A percentile compares a stretch with the other conserved stretches of the same genome.
Evolutionary conservation across 2,888 invertebrate species (phyloP).

Genomic region (Tetragonula carbonaria): DNA sequence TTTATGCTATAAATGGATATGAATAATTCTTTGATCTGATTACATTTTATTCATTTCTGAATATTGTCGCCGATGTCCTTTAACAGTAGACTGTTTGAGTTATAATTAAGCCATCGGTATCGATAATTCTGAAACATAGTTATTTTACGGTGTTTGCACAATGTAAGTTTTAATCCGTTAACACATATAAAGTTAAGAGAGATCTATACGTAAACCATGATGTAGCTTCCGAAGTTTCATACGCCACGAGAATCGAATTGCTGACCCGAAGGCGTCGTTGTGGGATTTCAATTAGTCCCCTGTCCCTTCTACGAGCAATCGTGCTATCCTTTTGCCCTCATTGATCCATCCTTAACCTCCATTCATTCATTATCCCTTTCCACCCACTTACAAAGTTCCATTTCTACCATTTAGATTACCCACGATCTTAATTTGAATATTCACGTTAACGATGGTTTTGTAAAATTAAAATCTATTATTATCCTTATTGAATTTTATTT

Average conservation of each 20-base stretch:
- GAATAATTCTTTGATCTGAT: background rate
- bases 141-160: conserved; percentile 58
- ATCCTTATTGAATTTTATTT: background rate
- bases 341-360: conserved; percentile 74
- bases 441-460: conserved; percentile 16
- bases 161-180: conserved; percentile 63
- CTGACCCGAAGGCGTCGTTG: conserved; percentile 78
- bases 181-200: conserved; percentile 54
- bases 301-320: conserved; percentile 74
- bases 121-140: conserved; percentile 60
- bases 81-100: conserved; percentile 41
- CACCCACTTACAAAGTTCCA: conserved; percentile 72
- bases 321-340: conserved; percentile 64
- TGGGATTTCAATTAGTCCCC: conserved; percentile 81
- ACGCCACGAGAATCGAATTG: conserved; percentile 72
- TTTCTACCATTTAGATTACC: conserved; percentile 55
- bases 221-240: conserved; percentile 68
- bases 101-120: conserved; percentile 61
- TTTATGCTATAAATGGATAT: too few species aligned
- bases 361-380: conserved; percentile 70
- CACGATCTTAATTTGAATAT: conserved; percentile 61
- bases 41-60: too few species aligned
- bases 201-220: conserved; percentile 50
- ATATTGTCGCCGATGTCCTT: background rate
- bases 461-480: background rate